Evolutionary conservation across 2,888 invertebrate species (phyloP), one percentile per base, ranked within the genome.

Genomic region (Tinea semifulvella): DNA sequence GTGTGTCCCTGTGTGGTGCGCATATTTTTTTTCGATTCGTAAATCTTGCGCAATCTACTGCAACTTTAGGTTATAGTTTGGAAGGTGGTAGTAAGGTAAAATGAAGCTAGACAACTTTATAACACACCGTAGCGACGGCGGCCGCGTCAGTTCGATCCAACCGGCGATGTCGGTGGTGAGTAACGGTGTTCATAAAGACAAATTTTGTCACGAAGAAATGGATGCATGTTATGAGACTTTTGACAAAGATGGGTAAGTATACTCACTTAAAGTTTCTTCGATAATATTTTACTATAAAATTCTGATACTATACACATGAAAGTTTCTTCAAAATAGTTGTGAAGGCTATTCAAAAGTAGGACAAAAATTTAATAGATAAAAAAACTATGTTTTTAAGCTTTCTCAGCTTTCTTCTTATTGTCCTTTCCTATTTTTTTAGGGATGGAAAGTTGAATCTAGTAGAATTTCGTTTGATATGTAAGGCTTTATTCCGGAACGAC

Each of bases 221-320:
- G 94, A 94, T 82, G 93, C 92, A 64, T 94, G 94, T 77, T 93
- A 93, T 71, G 88, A 89, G 59, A 92, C 93, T 54, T 94, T 94
- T 74, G 94, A 94, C 76, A 92, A 92, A 71, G 92, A 94, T 77
- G 88, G 90, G 90, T 92, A 83, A 84, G 88, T 84, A 50, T 16
- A 46, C 46, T 19, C 14, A 13, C 16, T 14, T 4, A 38, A 18
- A 38, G 18, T 14, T 2, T 16, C 3, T 42, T n/a, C 14, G 13
- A 10, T 42, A 8, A 10, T 22, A 43, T 27, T 14, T 8, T 43
- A 22, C 31, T 13, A 13, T 13, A 31, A 13, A 13, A 31, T 13
- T 13, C 3, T 10, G 14, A 31, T 31, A 31, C 7, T 6, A 13
- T 31, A 13, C n/a, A 31, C 31, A 26, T 4, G 31, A 31, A 13